Conservation (phyloP, 1,140 invertebrate genomes). For the Latrodectus geometricus region DNA sequence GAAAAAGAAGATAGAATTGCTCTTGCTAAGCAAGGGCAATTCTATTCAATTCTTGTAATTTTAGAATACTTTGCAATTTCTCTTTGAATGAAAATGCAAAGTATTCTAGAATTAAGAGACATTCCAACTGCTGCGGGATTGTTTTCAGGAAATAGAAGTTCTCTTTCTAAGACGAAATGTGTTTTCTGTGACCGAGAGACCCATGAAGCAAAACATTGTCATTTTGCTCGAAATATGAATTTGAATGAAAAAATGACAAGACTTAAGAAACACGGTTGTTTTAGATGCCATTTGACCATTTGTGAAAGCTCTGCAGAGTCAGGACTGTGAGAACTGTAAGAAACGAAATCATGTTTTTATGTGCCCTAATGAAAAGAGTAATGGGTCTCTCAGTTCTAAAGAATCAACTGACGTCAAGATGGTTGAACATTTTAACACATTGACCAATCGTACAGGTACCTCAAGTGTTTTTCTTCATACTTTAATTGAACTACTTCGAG, state of each 20-base stretch:
- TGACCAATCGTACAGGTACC: background rate
- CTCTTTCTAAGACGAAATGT: background rate
- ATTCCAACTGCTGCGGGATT: background rate
- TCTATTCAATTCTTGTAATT: too few species aligned
- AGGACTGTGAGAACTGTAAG: background rate
- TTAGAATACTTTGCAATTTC: too few species aligned
- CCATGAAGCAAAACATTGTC: background rate
- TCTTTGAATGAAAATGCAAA: background rate
- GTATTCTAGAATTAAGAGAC: background rate
- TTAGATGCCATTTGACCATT: too few species aligned
- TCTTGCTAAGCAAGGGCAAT: constrained; percentile 8
- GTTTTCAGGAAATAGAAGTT: background rate
- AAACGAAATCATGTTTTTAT: background rate
- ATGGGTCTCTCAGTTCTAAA: background rate
- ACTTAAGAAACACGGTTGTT: background rate
- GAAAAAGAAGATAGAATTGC: background rate
- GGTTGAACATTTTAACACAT: background rate
- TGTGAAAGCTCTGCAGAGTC: background rate
- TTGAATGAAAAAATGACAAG: background rate
- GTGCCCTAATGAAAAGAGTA: background rate
- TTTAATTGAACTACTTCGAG: background rate
- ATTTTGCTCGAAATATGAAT: background rate
- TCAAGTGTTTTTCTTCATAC: background rate
- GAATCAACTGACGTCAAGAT: background rate
- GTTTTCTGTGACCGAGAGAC: background rate